Base-by-base conservation (phyloP, 2,113 vertebrate genomes). In the Rafetus swinhoei region DNA sequence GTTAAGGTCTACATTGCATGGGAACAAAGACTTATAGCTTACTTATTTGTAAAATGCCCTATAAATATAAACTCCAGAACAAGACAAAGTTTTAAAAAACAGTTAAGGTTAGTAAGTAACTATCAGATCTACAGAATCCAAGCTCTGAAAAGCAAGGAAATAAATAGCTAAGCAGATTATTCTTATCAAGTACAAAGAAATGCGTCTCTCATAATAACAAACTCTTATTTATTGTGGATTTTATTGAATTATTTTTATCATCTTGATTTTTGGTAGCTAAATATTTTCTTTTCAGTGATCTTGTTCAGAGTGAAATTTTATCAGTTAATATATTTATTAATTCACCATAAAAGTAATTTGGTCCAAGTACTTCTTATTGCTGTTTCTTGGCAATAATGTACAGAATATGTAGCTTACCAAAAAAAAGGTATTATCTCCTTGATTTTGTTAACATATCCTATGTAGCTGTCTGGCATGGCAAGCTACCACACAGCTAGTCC, bases 1-100 rank as follows among this genome's bases (percentile, higher is more conserved):
- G 93, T 90, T 39, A 94, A 45, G 90, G 24, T 52, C 35, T 88
- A 52, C 94, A 84, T 87, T 76, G 89, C 59, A 84, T 52, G 72
- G 59, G 53, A 52, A 19, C 16, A 72, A 79, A 89, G n/a, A 56
- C 39, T 95, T 93, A 82, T 92, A 82, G 92, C 86, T 82, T 65
- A 83, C 83, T 45, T 56, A n/a, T 79, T 27, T 1, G 91, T 65
- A 82, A 94, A 92, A 10, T 18, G 5, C 25, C 56, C 79, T 89
- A 94, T 2, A 0, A 18, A 13, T 89, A 94, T 2, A 18, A 65
- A 89, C 32, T 69, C 32, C n/a, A 25, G 69, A 59, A 54, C 80
- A 89, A 91, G 86, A 25, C 45, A 55, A 10, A 5, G 4, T 4
- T 7, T 77, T 85, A 72, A 90, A 93, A 79, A 80, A 54, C n/a